Conservation (phyloP, 2,797 vertebrate genomes). For the Sebastes variabilis region DNA sequence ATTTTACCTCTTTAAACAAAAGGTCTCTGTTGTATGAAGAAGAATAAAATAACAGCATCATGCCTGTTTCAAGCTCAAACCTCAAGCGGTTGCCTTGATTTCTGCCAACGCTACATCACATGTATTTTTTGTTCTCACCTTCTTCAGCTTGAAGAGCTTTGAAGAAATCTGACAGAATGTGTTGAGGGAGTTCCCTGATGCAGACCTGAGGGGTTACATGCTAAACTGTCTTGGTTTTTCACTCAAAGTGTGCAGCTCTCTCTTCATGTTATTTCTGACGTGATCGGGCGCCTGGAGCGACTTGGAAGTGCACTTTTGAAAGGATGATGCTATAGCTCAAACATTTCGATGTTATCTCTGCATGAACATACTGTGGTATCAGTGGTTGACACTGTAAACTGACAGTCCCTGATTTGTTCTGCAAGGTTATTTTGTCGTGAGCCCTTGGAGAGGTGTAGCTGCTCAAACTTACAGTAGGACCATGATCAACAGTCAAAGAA, state of each 20-base stretch:
- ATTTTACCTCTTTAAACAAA: not conserved
- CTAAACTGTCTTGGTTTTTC: conserved; percentile 19
- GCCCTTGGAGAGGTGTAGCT: not conserved
- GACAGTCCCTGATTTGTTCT: not conserved
- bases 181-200: conserved; percentile 28
- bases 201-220: conserved; percentile 16
- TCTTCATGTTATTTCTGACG: conserved; percentile 18
- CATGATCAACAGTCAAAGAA: not conserved
- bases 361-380: too few species aligned
- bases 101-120: conserved; percentile 16
- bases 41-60: conserved; percentile 17
- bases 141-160: conserved; percentile 36
- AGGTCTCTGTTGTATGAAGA: conserved; percentile 24
- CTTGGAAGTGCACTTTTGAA: not conserved
- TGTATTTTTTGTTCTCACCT: conserved; percentile 21
- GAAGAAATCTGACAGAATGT: conserved; percentile 36
- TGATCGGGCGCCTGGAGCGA: conserved; percentile 9
- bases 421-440: not conserved
- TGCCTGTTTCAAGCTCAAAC: conserved; percentile 21
- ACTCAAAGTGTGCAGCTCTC: not conserved
- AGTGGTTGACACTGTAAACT: too few species aligned
- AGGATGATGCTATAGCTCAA: not conserved
- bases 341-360: not conserved
- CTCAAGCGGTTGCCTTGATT: conserved; percentile 23
- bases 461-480: not conserved